A percentile compares a stretch with the other conserved stretches of the same genome.
phyloP scores from a whole-genome alignment of 2,113 vertebrate genomes.

The Myrmecophaga tridactyla region DNA sequence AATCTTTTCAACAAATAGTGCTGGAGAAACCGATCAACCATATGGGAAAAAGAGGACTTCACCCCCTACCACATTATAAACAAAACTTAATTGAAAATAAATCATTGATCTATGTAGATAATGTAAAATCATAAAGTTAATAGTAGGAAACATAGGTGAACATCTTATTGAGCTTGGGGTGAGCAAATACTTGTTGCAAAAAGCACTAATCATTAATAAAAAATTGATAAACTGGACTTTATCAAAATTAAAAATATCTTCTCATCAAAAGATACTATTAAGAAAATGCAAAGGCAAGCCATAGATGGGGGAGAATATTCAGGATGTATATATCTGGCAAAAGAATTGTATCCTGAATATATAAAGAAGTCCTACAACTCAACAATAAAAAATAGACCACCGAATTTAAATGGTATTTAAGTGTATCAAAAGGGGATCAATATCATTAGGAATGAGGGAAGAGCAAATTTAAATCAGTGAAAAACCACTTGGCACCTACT shows the following conservation, averaged over 20 bases:
- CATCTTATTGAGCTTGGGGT: not conserved
- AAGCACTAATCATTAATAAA: not conserved
- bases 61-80: not conserved
- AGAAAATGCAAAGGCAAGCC: conserved; percentile 2
- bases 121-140: not conserved
- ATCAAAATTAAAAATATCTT: not conserved
- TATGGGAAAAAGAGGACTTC: not conserved
- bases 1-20: not conserved
- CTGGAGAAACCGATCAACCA: not conserved
- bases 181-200: not conserved
- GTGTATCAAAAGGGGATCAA: not conserved
- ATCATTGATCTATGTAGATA: not conserved
- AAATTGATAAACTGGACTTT: not conserved
- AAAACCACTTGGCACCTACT: not conserved
- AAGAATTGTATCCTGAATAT: not conserved
- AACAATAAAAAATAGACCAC: not conserved
- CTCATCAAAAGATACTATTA: not conserved
- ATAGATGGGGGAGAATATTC: not conserved
- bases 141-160: not conserved
- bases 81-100: not conserved
- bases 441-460: not conserved
- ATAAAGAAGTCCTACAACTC: not conserved
- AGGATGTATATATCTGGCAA: not conserved
- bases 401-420: not conserved
- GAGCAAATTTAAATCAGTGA: not conserved